phyloP scores from a whole-genome alignment of 2,888 invertebrate species.

The Gymnosoma rotundatum region DNA sequence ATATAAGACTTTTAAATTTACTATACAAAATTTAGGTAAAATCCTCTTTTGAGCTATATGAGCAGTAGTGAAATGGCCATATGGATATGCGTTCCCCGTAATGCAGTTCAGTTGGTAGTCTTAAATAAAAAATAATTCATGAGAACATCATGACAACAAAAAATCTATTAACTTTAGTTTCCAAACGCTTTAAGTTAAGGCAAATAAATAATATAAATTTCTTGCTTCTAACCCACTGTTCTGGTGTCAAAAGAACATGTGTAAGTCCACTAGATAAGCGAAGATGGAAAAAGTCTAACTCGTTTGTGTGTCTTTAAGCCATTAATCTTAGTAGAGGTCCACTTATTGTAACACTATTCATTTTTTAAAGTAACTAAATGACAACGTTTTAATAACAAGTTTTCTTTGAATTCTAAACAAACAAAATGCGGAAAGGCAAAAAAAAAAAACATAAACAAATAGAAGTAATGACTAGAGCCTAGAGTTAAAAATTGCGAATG shows the following conservation, averaged over 20 bases:
- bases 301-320: constrained; percentile 59
- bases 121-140: too few species aligned
- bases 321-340: constrained; percentile 59
- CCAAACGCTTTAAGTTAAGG: too few species aligned
- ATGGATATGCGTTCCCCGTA: too few species aligned
- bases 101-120: too few species aligned
- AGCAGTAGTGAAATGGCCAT: too few species aligned
- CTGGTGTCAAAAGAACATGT: neutral
- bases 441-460: neutral
- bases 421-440: constrained; percentile 23
- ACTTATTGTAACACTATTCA: constrained; percentile 32
- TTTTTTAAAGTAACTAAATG: constrained; percentile 45
- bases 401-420: constrained; percentile 40
- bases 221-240: constrained; percentile 12
- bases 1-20: too few species aligned
- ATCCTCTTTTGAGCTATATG: too few species aligned
- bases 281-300: constrained; percentile 50
- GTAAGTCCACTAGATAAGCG: constrained; percentile 5
- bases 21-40: too few species aligned
- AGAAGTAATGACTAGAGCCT: constrained; percentile 23
- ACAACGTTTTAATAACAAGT: constrained; percentile 56
- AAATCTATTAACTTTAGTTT: too few species aligned
- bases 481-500: constrained; percentile 22
- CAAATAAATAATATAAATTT: neutral
- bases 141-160: too few species aligned